Evolutionary conservation across 2,113 vertebrate genomes (phyloP), one percentile per base, ranked within the genome.

Genomic region (Hyperoodon ampullatus): DNA sequence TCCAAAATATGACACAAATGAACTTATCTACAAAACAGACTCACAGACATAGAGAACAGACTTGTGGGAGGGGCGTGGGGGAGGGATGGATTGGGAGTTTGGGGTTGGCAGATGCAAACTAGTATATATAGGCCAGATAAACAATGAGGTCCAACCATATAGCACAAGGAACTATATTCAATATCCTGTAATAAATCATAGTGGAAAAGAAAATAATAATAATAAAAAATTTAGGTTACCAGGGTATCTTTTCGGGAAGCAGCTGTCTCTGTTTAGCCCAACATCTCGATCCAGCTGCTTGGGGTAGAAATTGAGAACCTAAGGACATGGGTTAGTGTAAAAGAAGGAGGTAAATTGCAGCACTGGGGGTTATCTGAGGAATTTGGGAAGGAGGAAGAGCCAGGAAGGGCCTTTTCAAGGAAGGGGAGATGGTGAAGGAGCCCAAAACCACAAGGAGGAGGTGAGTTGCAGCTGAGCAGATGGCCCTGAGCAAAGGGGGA

Each of bases 381-480:
- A 74, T 3, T 3, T 1, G 12, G 24, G 58, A 14, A 53, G 21
- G 3, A 4, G 28, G 3, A 72, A 44, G 30, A 12, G 0, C 24
- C 33, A n/a, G 74, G 35, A 81, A 47, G 47, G 66, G 47, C 24
- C 47, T 75, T 75, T 75, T 47, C 26, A 50, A 50, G 44, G 72
- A 30, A 30, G 8, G 28, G 14, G 12, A 30, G 19, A 9, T 24
- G 70, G 15, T 23, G 19, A 26, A 24, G 14, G 8, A n/a, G 15
- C 21, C 10, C 19, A 14, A 71, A 61, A n/a, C 8, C 28, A 11
- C 2, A 2, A 2, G 66, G 10, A 13, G 21, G 5, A 1, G 0
- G 2, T 4, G 47, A 16, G n/a, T 58, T 19, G 7, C 30, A 19
- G 18, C 82, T 3, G 21, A 90, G 55, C 47, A 5, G 23, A 4